phyloP scores from a whole-genome alignment of 2,113 vertebrate genomes.

The Archilochus colubris region DNA sequence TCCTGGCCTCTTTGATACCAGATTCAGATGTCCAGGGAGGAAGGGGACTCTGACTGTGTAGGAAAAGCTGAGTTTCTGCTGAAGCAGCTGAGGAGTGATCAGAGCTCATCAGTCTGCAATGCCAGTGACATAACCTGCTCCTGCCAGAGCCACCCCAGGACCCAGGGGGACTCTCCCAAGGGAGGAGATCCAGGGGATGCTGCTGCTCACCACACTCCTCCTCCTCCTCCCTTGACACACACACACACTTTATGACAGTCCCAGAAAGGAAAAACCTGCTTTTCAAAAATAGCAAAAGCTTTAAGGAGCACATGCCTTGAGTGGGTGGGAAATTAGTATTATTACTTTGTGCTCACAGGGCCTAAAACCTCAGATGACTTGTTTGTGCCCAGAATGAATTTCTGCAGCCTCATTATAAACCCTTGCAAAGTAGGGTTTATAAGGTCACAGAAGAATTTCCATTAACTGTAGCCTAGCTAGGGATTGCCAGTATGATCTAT shows the following conservation, averaged over 20 bases:
- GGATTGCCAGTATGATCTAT: conserved; percentile 36
- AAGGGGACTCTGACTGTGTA: background rate
- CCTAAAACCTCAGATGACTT: conserved; percentile 24
- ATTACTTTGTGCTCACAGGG: background rate
- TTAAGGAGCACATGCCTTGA: background rate
- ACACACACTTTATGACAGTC: background rate
- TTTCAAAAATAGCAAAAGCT: background rate
- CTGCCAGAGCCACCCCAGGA: background rate
- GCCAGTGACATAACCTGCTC: accelerated
- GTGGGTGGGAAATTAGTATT: conserved; percentile 43
- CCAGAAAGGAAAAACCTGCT: background rate
- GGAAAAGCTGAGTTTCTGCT: background rate
- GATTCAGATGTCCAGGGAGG: background rate
- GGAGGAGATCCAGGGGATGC: background rate
- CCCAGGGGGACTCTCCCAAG: background rate
- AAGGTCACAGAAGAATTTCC: conserved; percentile 50
- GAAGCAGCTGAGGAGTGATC: background rate
- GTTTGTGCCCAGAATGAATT: conserved; percentile 14
- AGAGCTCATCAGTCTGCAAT: background rate
- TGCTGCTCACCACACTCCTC: accelerated
- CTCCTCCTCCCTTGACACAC: accelerated
- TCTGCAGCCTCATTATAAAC: conserved; percentile 60
- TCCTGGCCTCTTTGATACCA: background rate
- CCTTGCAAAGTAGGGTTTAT: conserved; percentile 14
- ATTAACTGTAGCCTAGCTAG: conserved; percentile 27